Evolutionary conservation across 2,797 vertebrate species (phyloP), one percentile per base, ranked within the genome.

Genomic region (Acanthurus tractus): DNA sequence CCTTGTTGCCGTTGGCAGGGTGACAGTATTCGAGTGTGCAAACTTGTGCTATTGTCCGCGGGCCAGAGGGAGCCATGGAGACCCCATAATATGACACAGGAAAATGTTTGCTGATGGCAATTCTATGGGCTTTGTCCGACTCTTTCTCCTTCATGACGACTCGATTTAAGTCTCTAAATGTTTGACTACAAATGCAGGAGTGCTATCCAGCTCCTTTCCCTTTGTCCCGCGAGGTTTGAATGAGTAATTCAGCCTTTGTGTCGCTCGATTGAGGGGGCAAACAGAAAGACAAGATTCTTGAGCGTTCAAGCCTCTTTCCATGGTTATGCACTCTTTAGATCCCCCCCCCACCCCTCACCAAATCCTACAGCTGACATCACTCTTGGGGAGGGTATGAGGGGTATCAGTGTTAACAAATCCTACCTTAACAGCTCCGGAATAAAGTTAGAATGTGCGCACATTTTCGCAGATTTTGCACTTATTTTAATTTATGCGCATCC

Each of bases 251-350:
- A 99, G 97, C 97, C 95, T 99, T 99, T 99, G 98, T 99, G 97
- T 94, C 92, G 95, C 96, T 99, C 97, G 97, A 99, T 99, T 99
- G 98, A 99, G 97, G 98, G 97, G 97, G 97, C 97, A 99, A 99
- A 99, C 97, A 99, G 98, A 99, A 98, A 99, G 98, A 99, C 98
- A 99, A 99, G 98, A 99, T 99, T 99, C 98, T 98, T 98, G 95
- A 98, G 98, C 95, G 96, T 95, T 96, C 97, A 97, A 95, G 96
- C 96, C 96, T 95, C 97, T 98, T 97, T 97, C 98, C 98, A 99
- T 99, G 98, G 98, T 97, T 99, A 99, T 99, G 93, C 95, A 96
- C 96, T 96, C 96, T 96, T 96, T 95, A 95, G 95, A 94, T 91
- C 86, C 69, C 90, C 85, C 90, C 29, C 25, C 3, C 90, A 87